These are phyloP conservation scores for Euleptes europaea DNA, from an alignment of 2,113 vertebrate genomes.

Conservation along the genomic window DNA sequence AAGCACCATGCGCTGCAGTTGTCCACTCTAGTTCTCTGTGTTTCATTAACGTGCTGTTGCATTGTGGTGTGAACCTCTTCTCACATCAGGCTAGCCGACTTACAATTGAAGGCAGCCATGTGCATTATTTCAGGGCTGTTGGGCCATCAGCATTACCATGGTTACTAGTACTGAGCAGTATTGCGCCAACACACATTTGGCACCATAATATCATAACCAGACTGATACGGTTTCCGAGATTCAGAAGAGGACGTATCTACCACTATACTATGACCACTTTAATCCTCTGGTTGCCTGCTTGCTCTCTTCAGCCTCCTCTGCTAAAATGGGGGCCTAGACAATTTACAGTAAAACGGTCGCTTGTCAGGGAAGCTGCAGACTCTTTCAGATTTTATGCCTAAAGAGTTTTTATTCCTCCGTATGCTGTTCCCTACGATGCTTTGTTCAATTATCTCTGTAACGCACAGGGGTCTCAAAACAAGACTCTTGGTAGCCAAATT, in stretches of 20 bases:
- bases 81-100: background rate
- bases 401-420: background rate
- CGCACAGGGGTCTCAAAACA: background rate
- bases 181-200: conserved; percentile 4
- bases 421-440: background rate
- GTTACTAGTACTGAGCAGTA: conserved; percentile 11
- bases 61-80: background rate
- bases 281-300: background rate
- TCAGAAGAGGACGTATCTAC: background rate
- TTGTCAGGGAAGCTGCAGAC: background rate
- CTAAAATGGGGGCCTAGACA: background rate
- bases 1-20: background rate
- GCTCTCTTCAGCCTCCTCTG: background rate
- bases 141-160: conserved; percentile 31
- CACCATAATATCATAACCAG: background rate
- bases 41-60: background rate
- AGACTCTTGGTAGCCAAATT: background rate
- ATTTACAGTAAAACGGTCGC: background rate
- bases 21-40: background rate
- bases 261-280: background rate
- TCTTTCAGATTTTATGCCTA: background rate
- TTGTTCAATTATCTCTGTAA: background rate
- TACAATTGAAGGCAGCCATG: conserved; percentile 16
- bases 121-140: conserved; percentile 22
- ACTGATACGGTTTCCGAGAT: background rate